Evolutionary conservation across 2,113 vertebrate genomes (phyloP).

Genomic region (Embiotoca jacksoni): DNA sequence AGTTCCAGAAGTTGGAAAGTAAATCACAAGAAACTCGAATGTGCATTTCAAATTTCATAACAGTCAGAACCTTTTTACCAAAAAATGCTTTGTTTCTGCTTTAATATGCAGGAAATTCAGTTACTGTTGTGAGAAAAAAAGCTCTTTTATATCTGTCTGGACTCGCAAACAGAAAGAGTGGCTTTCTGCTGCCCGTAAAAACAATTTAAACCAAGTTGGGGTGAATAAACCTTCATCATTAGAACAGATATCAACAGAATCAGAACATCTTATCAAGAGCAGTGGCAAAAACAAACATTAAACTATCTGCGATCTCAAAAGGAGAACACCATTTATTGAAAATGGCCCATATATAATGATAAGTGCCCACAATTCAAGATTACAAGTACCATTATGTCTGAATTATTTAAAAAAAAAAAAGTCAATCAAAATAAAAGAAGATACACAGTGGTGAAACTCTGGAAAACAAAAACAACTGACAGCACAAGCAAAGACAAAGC

Average conservation of each 20-base stretch:
- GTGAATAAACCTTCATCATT: too few species aligned
- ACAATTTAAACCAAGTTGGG: slow-evolving; percentile 13
- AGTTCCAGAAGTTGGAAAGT: slow-evolving; percentile 48
- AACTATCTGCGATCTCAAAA: slow-evolving; percentile 41
- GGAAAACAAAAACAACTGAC: slow-evolving; percentile 3
- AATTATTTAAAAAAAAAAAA: neutral
- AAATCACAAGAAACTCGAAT: slow-evolving; percentile 17
- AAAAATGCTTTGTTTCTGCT: slow-evolving; percentile 27
- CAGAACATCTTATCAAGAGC: slow-evolving; percentile 36
- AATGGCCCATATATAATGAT: slow-evolving; percentile 23
- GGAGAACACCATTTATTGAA: slow-evolving; percentile 20
- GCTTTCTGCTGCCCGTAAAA: slow-evolving; percentile 8
- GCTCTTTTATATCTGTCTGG: neutral
- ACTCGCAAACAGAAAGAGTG: neutral
- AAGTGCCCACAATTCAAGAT: slow-evolving; percentile 20
- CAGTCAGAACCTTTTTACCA: slow-evolving; percentile 9
- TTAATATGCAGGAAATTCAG: slow-evolving; percentile 11
- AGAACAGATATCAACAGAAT: slow-evolving; percentile 12
- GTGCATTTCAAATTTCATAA: slow-evolving; percentile 32
- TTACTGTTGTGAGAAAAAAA: slow-evolving; percentile 11
- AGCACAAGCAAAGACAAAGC: slow-evolving; percentile 2
- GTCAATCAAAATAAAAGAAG: neutral
- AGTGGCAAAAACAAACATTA: slow-evolving; percentile 21
- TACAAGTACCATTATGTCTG: slow-evolving; percentile 1
- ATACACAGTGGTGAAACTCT: slow-evolving; percentile 7